Base-by-base conservation (phyloP, 2,888 invertebrate genomes). In the Ferrisia virgata region DNA sequence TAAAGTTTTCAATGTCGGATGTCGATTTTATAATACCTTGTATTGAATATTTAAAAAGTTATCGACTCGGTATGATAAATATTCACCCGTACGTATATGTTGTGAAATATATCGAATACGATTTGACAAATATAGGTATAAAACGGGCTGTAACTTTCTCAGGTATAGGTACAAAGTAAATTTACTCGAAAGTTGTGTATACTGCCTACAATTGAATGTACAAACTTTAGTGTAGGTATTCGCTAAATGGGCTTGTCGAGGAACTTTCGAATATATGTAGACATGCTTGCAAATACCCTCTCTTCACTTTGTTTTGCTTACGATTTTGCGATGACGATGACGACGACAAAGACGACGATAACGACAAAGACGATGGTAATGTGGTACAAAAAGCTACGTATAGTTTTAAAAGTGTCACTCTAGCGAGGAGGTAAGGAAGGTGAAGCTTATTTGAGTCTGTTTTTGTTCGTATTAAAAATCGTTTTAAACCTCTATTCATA, bases 381-480 rank as follows among this genome's bases (percentile, higher is more conserved):
- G 47, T n/a, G n/a, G n/a, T n/a, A n/a, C n/a, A n/a, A n/a, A n/a
- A n/a, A 18, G 18, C 18, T 47, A 18, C 18, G 47, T 47, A 5
- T 47, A 47, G 47, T 47, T 47, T 47, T 18, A 18, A 47, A 47
- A 47, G 18, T 47, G 47, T n/a, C n/a, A 47, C 47, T n/a, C 47
- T 47, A 40, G 13, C 36, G 36, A 6, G 36, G 36, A 36, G 36
- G 36, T 36, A 18, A n/a, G 47, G 18, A 18, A 64, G 28, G 31
- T 72, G 33, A 33, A 72, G 33, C 72, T 72, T 72, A 25, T 72
- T 33, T 72, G 31, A 25, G 72, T 64, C 22, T 64, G n/a, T n/a
- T 64, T 64, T 64, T 64, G 58, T 64, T 64, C 28, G 58, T 64
- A 64, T 64, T 31, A 72, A 72, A 25, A 72, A 72, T 72, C 72